Percentiles rank a stretch among this genome's conserved stretches.
phyloP scores from a whole-genome alignment of 2,888 invertebrate species.

The Heliconius erato region DNA sequence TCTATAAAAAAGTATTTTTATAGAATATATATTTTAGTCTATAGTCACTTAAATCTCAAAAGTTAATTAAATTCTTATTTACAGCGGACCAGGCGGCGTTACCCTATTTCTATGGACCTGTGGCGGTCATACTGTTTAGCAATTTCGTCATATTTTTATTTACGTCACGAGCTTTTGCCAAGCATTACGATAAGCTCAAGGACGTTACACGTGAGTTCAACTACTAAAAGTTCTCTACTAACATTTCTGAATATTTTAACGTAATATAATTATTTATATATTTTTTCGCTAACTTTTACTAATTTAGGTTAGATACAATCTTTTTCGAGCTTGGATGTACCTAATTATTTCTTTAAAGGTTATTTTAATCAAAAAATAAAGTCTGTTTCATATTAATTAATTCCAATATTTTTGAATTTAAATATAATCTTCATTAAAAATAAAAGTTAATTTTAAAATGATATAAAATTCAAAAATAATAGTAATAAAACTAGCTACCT shows the following conservation, averaged over 20 bases:
- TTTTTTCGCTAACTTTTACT: not conserved
- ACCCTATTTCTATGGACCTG: conserved; percentile 88
- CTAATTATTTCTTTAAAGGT: not conserved
- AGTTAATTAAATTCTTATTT: conserved; percentile 54
- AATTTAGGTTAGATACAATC: not conserved
- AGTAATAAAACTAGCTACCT: not conserved
- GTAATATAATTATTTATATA: not conserved
- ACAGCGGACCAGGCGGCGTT: conserved; percentile 86
- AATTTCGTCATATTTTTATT: conserved; percentile 85
- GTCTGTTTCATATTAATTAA: too few species aligned
- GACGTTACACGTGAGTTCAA: conserved; percentile 76
- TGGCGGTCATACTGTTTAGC: conserved; percentile 82
- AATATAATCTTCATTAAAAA: too few species aligned
- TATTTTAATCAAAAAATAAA: not conserved
- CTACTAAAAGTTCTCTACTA: not conserved
- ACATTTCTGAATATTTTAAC: conserved; percentile 1
- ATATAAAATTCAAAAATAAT: not conserved
- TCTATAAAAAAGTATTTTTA: not conserved
- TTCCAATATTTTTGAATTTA: too few species aligned
- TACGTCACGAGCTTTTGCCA: conserved; percentile 83
- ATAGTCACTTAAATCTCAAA: conserved; percentile 7
- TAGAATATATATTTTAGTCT: not conserved
- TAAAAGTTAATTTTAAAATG: not conserved
- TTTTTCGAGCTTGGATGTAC: not conserved
- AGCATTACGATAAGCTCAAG: conserved; percentile 83